Evolutionary conservation across 1,140 invertebrate species (phyloP), one percentile per base, ranked within the genome.

Genomic region (Drosophila leontia): DNA sequence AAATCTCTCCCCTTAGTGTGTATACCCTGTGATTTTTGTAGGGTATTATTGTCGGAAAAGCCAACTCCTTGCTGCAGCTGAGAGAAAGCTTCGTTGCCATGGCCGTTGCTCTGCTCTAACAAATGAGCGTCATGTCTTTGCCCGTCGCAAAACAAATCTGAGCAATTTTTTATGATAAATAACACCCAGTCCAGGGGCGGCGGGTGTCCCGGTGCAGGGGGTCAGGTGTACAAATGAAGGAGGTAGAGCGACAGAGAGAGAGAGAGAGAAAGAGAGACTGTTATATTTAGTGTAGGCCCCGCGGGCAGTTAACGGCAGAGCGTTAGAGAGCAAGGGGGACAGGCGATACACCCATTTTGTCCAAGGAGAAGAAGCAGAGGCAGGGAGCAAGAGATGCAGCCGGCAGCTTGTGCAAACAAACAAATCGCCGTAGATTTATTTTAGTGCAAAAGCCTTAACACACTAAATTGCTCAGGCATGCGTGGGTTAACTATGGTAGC

Each of bases 91-190:
- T 13, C 23, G 47, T 48, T 29, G 47, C 23, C 39, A 26, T 63
- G 57, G 63, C 78, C 57, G 69, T 83, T 83, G 81, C 80, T 83
- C 81, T 90, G 81, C 80, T 83, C 81, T 90, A 90, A 90, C 85
- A 90, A 90, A 90, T 90, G 85, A 90, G 86, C 85, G 64, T 76
- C 85, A 90, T 90, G 85, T 90, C 85, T 91, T 85, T 90, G 82
- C 75, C 70, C 86, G 85, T 90, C 85, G 85, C 81, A 90, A 85
- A 90, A 90, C 85, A 90, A 90, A 90, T 90, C 85, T 90, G 78
- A 82, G 86, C 85, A 82, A 90, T 90, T 90, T 90, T 90, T 90
- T 90, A 90, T 90, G 85, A 90, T 90, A 90, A 90, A 90, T 91
- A 90, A 91, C 85, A 85, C 75, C 78, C 59, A 47, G 61, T 70